phyloP scores from a whole-genome alignment of 2,113 vertebrate genomes.

The Chlorodrepanis virens region DNA sequence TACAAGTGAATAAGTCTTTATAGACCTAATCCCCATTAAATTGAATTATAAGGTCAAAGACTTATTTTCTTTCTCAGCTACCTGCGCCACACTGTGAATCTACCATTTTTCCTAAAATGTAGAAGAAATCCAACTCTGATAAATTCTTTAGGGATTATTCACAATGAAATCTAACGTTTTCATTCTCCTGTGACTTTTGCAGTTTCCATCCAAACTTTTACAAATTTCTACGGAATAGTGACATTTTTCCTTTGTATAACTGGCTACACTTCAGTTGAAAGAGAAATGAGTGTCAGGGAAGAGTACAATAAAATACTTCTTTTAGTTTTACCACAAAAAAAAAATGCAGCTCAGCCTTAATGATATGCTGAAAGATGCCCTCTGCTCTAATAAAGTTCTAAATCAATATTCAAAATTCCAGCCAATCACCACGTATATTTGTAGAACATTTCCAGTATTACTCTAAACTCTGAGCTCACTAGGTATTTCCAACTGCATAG shows the following conservation, averaged over 20 bases:
- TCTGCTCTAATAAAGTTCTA: background rate
- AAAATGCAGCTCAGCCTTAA: background rate
- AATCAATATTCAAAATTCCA: background rate
- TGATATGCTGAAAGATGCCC: background rate
- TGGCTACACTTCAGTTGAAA: background rate
- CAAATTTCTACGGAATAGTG: background rate
- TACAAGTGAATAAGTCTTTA: background rate
- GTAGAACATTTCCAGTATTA: background rate
- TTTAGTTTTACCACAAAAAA: background rate
- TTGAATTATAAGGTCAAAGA: background rate
- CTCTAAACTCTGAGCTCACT: background rate
- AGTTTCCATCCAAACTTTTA: background rate
- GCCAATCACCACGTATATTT: background rate
- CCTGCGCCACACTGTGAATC: background rate
- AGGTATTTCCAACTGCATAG: background rate
- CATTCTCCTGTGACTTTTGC: background rate
- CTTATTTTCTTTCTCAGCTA: background rate
- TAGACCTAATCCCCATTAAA: constrained; percentile 2
- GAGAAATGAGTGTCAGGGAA: background rate
- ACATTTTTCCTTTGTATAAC: background rate
- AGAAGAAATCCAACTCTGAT: background rate
- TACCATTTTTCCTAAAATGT: background rate
- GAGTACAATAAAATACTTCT: background rate
- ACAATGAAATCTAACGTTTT: background rate
- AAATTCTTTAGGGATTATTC: background rate